phyloP scores from a whole-genome alignment of 2,888 invertebrate species.

The Drymonia ruficornis region DNA sequence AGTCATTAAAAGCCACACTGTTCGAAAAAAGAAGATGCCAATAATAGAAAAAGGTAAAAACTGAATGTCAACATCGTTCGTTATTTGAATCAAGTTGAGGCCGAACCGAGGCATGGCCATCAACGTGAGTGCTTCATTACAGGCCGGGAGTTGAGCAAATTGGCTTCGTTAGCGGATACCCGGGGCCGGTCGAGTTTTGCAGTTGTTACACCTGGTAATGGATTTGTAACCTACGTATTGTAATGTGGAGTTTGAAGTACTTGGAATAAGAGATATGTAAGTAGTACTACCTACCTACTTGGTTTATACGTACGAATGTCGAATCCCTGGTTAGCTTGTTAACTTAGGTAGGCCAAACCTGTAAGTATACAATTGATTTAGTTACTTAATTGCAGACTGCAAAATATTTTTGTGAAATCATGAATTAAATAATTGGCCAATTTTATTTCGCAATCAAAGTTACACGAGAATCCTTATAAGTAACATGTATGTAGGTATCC shows the following conservation, averaged over 20 bases:
- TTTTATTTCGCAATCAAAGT: no score
- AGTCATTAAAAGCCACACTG: background rate
- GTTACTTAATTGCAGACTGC: no score
- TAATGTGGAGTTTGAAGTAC: background rate
- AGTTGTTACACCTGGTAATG: conserved; percentile 21
- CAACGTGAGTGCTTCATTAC: conserved; percentile 51
- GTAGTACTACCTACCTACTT: no score
- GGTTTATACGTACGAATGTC: no score
- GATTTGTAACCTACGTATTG: conserved; percentile 10
- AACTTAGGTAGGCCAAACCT: no score
- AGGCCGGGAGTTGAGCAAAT: conserved; percentile 46
- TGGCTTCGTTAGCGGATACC: conserved; percentile 60
- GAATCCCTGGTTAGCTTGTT: no score
- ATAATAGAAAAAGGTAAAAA: conserved; percentile 46
- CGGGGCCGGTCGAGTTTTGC: conserved; percentile 29
- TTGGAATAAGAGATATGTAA: background rate
- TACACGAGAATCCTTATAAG: no score
- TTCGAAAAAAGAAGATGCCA: conserved; percentile 33
- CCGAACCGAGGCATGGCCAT: conserved; percentile 17
- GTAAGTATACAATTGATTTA: no score
- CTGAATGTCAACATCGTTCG: conserved; percentile 41
- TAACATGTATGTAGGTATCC: no score
- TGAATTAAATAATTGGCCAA: no score
- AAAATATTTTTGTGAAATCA: no score
- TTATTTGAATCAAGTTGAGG: conserved; percentile 22